Evolutionary conservation across 1,140 invertebrate species (phyloP).

Genomic region (Calliphora vicina): DNA sequence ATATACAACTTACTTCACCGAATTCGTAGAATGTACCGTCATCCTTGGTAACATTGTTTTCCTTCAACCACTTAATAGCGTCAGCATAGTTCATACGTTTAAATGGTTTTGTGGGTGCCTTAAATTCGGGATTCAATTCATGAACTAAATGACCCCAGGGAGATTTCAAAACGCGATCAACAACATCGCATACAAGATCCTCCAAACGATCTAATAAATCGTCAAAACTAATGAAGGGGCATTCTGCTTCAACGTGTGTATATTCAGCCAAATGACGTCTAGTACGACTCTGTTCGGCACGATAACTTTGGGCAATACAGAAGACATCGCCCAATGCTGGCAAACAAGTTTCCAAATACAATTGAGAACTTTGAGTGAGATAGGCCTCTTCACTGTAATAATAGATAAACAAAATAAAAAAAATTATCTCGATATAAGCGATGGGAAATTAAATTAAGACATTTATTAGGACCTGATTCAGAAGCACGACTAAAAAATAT

Average conservation of each 20-base stretch:
- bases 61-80: slow-evolving; percentile 92
- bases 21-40: slow-evolving; percentile 97
- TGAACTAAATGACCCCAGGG: slow-evolving; percentile 82
- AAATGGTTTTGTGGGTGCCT: slow-evolving; percentile 89
- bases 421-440: too few relatives aligned
- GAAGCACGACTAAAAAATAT: too few relatives aligned
- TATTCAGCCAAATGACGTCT: slow-evolving; percentile 97
- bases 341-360: slow-evolving; percentile 97
- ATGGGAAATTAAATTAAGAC: too few relatives aligned
- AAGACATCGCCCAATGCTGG: slow-evolving; percentile 96
- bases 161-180: slow-evolving; percentile 88
- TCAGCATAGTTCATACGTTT: slow-evolving; percentile 93
- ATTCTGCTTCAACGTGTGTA: slow-evolving; percentile 97
- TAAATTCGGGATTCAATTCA: slow-evolving; percentile 93
- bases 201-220: slow-evolving; percentile 91
- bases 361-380: slow-evolving; percentile 96
- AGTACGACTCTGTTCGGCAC: slow-evolving; percentile 96
- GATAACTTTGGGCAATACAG: slow-evolving; percentile 96
- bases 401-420: not conserved
- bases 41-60: slow-evolving; percentile 95
- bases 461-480: too few relatives aligned
- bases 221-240: slow-evolving; percentile 93
- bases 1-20: slow-evolving; percentile 80
- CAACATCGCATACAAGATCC: slow-evolving; percentile 95
- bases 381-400: slow-evolving; percentile 82